Percentiles rank a stretch among this genome's conserved stretches.
These are phyloP conservation scores for Syrista parreyssii DNA, from an alignment of 2,888 invertebrate genomes.

Conservation along the genomic window DNA sequence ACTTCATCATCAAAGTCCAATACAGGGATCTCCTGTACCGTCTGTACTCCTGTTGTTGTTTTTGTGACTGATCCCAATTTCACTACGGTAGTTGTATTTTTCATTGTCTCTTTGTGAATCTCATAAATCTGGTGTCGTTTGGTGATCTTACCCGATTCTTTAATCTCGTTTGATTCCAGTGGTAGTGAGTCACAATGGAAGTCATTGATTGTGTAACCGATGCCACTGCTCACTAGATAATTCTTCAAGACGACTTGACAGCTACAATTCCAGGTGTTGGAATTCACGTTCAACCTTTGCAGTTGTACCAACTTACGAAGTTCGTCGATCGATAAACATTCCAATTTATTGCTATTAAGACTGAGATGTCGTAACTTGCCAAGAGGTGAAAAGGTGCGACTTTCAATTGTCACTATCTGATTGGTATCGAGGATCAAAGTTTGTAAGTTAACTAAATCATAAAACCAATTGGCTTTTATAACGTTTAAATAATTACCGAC, in stretches of 20 bases:
- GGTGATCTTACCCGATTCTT: background rate
- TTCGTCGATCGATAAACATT: slow-evolving; percentile 37
- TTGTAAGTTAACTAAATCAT: slow-evolving; percentile 40
- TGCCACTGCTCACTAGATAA: slow-evolving; percentile 29
- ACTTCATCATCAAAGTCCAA: background rate
- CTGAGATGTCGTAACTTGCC: slow-evolving; percentile 37
- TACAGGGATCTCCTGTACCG: background rate
- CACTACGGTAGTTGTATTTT: background rate
- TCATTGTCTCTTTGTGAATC: background rate
- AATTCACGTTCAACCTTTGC: slow-evolving; percentile 34
- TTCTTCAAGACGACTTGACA: slow-evolving; percentile 36
- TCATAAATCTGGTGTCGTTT: background rate
- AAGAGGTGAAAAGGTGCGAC: slow-evolving; percentile 35
- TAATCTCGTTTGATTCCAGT: background rate
- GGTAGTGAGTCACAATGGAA: slow-evolving; percentile 22
- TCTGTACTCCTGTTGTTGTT: background rate
- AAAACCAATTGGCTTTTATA: slow-evolving; percentile 42
- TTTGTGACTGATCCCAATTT: background rate
- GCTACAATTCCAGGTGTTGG: slow-evolving; percentile 47
- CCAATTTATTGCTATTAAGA: slow-evolving; percentile 38
- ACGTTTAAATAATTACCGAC: slow-evolving; percentile 37
- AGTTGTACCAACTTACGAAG: slow-evolving; percentile 34
- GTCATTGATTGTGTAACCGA: slow-evolving; percentile 41
- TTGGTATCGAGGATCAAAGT: slow-evolving; percentile 41
- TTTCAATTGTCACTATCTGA: slow-evolving; percentile 38